phyloP scores from a whole-genome alignment of 2,888 invertebrate genomes.

The Phytoseiulus persimilis region DNA sequence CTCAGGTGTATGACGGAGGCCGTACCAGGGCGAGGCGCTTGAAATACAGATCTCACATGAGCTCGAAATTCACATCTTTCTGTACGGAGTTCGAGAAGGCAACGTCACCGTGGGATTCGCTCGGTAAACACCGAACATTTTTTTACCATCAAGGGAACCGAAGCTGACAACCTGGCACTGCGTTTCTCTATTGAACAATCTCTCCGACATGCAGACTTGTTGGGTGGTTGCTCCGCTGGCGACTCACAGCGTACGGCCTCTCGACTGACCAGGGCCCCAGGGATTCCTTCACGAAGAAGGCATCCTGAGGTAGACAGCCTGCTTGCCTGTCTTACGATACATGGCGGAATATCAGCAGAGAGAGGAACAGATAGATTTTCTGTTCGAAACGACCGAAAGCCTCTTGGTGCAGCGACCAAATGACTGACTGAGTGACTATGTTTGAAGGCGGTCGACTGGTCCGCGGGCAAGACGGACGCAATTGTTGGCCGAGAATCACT shows the following conservation, averaged over 20 bases:
- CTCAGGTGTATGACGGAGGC: no score
- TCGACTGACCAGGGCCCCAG: slow-evolving; percentile 5
- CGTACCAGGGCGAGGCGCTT: no score
- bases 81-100: no score
- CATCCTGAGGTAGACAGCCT: not conserved
- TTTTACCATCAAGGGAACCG: not conserved
- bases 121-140: no score
- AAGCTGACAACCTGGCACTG: not conserved
- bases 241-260: not conserved
- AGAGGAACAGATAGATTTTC: not conserved
- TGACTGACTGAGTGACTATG: not conserved
- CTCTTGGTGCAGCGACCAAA: not conserved
- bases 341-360: not conserved
- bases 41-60: no score
- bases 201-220: not conserved
- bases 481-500: not conserved
- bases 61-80: no score
- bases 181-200: not conserved
- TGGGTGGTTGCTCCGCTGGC: not conserved
- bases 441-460: not conserved
- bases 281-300: not conserved
- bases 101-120: no score
- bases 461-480: not conserved
- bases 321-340: not conserved
- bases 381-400: not conserved